Conservation (phyloP, 1,140 invertebrate genomes). For the Drosophila ambigua region DNA sequence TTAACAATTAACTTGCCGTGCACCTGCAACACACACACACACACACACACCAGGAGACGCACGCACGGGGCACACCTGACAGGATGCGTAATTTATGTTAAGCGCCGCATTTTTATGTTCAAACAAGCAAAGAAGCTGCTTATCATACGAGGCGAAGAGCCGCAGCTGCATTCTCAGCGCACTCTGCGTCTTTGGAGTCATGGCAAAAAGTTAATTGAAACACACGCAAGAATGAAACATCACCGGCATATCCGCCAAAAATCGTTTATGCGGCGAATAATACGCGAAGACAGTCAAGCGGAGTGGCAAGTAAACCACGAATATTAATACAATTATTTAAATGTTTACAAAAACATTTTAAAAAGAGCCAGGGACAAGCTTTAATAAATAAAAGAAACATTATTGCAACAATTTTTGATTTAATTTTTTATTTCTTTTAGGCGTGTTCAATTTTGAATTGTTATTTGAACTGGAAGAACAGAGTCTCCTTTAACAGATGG, state of each 20-base stretch:
- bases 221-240: constrained; percentile 69
- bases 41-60: constrained; percentile 9
- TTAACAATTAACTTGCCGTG: constrained; percentile 78
- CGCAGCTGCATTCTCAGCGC: constrained; percentile 40
- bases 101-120: constrained; percentile 79
- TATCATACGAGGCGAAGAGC: constrained; percentile 56
- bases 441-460: no score
- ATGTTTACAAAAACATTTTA: no score
- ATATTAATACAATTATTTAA: no score
- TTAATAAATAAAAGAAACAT: no score
- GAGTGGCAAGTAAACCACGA: no score
- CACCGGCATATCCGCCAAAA: constrained; percentile 30
- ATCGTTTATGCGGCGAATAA: constrained; percentile 30
- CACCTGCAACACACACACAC: constrained; percentile 39
- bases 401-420: no score
- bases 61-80: constrained; percentile 49
- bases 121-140: constrained; percentile 80
- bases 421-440: no score
- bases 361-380: no score
- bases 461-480: no score
- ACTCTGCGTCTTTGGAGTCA: constrained; percentile 56
- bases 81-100: constrained; percentile 79
- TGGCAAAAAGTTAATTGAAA: constrained; percentile 81
- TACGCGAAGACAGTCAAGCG: not conserved
- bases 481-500: no score